Evolutionary conservation across 35 echinoderm and acorn worm genomes (phyloP).

Genomic region (Apostichopus parvimensis): DNA sequence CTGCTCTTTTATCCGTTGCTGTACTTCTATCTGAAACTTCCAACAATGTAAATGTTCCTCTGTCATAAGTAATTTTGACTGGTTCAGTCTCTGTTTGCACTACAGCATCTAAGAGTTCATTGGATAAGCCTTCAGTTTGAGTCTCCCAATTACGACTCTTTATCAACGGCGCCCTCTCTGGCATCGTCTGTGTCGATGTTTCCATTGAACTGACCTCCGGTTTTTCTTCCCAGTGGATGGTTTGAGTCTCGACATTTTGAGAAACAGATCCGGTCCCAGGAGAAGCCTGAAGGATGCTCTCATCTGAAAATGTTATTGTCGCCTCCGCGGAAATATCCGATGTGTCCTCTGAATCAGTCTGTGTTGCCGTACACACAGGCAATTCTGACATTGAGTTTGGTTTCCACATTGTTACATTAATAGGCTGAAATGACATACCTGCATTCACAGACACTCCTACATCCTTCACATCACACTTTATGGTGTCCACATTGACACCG

Average conservation of each 20-base stretch:
- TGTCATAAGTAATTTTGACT: constrained; percentile 29
- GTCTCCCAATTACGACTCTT: constrained; percentile 20
- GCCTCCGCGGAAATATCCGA: not conserved
- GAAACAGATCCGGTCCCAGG: not conserved
- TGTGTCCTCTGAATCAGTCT: constrained; percentile 23
- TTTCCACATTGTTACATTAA: constrained; percentile 58
- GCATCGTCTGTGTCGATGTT: constrained; percentile 2
- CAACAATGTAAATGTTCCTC: constrained; percentile 25
- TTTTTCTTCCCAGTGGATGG: not conserved
- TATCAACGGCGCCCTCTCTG: constrained; percentile 2
- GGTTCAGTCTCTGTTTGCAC: constrained; percentile 38
- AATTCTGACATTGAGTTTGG: not conserved
- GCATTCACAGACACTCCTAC: constrained; percentile 4
- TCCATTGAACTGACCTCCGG: not conserved
- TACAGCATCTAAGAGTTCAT: not conserved
- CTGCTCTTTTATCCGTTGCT: not conserved
- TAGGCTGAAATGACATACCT: not conserved
- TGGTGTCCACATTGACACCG: constrained; percentile 67
- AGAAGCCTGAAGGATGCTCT: not conserved
- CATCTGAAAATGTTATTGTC: not conserved
- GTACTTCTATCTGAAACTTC: constrained; percentile 44
- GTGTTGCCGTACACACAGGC: not conserved
- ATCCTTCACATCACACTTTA: constrained; percentile 53
- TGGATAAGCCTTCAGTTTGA: not conserved
- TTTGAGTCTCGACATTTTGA: not conserved